These are phyloP conservation scores for Willowsia nigromaculata DNA, from an alignment of 2,888 invertebrate genomes.

Conservation along the genomic window DNA sequence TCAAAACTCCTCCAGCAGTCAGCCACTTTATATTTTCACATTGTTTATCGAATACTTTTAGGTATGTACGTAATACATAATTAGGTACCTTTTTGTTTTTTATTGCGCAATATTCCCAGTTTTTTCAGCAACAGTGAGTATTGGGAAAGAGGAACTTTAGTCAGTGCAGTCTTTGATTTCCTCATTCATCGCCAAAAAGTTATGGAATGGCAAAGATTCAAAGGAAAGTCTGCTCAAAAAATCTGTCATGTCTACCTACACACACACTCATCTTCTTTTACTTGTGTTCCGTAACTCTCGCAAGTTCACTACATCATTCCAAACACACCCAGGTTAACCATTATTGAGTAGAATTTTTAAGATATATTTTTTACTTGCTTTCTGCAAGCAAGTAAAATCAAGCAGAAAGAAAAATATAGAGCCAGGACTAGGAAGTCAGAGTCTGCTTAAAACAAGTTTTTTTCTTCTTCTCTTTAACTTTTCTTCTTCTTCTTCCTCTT, in stretches of 20 bases:
- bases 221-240: neutral
- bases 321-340: neutral
- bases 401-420: neutral
- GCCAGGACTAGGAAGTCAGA: too few relatives aligned
- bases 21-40: neutral
- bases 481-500: too few relatives aligned
- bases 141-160: neutral
- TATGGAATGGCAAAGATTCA: neutral
- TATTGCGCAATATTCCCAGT: neutral
- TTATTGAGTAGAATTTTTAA: neutral
- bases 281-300: neutral
- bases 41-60: slow-evolving; percentile 18
- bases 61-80: neutral
- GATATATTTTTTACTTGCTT: neutral
- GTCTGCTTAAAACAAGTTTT: too few relatives aligned
- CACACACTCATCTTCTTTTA: neutral
- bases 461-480: too few relatives aligned
- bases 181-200: neutral
- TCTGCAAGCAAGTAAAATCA: neutral
- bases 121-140: neutral
- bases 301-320: neutral
- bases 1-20: neutral
- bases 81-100: slow-evolving; percentile 19
- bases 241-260: slow-evolving; percentile 13
- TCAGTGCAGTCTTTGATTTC: slow-evolving; percentile 5